Base-by-base conservation (phyloP, 1,140 invertebrate species). In the Leucophenga varia region DNA sequence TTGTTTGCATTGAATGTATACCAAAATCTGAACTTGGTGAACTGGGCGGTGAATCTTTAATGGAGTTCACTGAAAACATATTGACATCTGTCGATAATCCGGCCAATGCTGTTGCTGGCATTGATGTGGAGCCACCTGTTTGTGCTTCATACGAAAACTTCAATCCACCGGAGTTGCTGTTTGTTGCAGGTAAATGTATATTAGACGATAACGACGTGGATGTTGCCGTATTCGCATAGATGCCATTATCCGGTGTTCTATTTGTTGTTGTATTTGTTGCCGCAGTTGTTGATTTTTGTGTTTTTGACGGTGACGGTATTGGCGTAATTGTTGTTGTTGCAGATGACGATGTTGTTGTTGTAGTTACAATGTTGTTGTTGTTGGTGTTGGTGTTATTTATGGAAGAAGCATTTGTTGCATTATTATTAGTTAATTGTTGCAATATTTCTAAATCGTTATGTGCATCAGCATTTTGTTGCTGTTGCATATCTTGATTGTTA, bases 31-130 rank as follows among this genome's bases (percentile, higher is more conserved):
- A 85, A 37, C 81, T 81, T 0, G 84, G 85, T 44, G 83, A 85
- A 56, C 84, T 84, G 2, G 84, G 85, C 3, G 84, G 85, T 1
- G 85, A 86, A 28, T 75, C 72, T 56, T 75, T 75, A n/a, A 75
- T 61, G 19, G 61, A 47, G 14, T 64, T 59, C 3, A 55, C 57
- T 1, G 59, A 54, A 22, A 61, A 21, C 54, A 64, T 64, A 21
- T 54, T 46, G 31, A 59, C 64, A 42, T 63, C 59, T 6, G 30
- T 14, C 21, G 39, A 8, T 12, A 16, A 6, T 46, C 59, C 3
- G n/a, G 20, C 17, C 14, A 30, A 28, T 2, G 17, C 22, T 37
- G 34, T 10, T n/a, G 42, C 28, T 12, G 42, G 22, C 12, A 32
- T 21, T n/a, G 43, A 20, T 54, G 54, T 41, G 13, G 17, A n/a